Percentiles rank a stretch among this genome's conserved stretches.
phyloP scores from a whole-genome alignment of 2,113 vertebrate genomes.

The Entomyzon cyanotis region DNA sequence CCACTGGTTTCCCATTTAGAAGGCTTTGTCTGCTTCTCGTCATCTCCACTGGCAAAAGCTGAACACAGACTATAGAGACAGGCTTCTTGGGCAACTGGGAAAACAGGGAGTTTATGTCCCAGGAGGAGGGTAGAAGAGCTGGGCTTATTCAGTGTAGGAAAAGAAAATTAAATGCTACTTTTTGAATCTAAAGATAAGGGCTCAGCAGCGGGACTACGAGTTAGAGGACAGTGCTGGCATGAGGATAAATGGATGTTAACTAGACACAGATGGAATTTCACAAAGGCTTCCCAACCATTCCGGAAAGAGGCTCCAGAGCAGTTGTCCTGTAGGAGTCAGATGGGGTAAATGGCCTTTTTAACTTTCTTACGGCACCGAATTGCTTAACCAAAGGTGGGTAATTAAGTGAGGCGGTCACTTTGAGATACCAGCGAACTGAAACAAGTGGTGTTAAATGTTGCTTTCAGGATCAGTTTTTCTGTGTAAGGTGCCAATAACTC shows the following conservation, averaged over 20 bases:
- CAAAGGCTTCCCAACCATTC: not conserved
- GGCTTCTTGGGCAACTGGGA: not conserved
- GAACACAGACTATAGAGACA: not conserved
- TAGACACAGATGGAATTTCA: not conserved
- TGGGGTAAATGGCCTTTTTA: not conserved
- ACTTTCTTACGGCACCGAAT: not conserved
- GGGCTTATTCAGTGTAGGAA: not conserved
- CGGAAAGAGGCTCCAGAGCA: not conserved
- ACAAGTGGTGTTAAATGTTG: fast-evolving
- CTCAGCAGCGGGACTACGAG: not conserved
- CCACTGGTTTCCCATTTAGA: not conserved
- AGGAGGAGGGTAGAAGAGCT: not conserved
- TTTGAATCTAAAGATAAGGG: not conserved
- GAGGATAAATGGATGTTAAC: not conserved
- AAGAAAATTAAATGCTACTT: not conserved
- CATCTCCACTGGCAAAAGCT: not conserved
- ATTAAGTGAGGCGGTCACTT: not conserved
- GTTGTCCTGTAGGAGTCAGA: not conserved
- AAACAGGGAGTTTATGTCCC: not conserved
- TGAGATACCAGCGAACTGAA: not conserved
- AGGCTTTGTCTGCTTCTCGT: not conserved
- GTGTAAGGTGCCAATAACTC: not conserved
- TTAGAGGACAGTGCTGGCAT: not conserved
- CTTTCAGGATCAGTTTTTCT: not conserved
- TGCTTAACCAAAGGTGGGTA: not conserved